Evolutionary conservation across 2,113 vertebrate genomes (phyloP), one percentile per base, ranked within the genome.

Genomic region (Apaloderma vittatum): DNA sequence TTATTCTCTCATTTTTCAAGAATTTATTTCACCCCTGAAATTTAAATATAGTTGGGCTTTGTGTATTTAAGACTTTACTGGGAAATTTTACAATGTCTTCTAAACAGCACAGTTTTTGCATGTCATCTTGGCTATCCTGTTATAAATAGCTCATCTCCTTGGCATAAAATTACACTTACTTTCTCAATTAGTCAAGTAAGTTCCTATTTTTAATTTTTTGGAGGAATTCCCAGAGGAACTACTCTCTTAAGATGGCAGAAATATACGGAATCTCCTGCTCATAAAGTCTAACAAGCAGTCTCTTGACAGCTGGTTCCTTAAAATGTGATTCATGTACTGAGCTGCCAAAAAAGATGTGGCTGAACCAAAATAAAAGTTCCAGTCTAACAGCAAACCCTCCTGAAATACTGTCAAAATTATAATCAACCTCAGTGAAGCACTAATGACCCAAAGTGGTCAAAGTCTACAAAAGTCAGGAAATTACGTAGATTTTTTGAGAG

Each of bases 161-260:
- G 34, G 24, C 63, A 83, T 37, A 68, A 83, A 58, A 82, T 94
- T 86, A 13, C 71, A 93, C 20, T 93, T 61, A 36, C 9, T 5
- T 76, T 95, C 49, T 85, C 65, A 93, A 57, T 83, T 61, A 91
- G 26, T 5, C 58, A 76, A 57, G 36, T 86, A 76, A 57, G 36
- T 86, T 88, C 45, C 81, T 93, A 77, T 88, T 94, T 96, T 95
- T 92, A 94, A 49, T 73, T 86, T 22, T 67, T 73, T 59, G 70
- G 43, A 80, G 78, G 51, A 93, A 72, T 55, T 79, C 76, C 72
- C 86, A 67, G 79, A 73, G 68, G 76, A 94, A 34, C 26, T 63
- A 9, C 13, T 93, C 57, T 90, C 93, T 93, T 75, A 81, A 65
- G 26, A 68, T 16, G 0, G 0, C 32, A 37, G 62, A 91, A 81